Base-by-base conservation (phyloP, 1,140 invertebrate species). In the Tetramorium simillimum region DNA sequence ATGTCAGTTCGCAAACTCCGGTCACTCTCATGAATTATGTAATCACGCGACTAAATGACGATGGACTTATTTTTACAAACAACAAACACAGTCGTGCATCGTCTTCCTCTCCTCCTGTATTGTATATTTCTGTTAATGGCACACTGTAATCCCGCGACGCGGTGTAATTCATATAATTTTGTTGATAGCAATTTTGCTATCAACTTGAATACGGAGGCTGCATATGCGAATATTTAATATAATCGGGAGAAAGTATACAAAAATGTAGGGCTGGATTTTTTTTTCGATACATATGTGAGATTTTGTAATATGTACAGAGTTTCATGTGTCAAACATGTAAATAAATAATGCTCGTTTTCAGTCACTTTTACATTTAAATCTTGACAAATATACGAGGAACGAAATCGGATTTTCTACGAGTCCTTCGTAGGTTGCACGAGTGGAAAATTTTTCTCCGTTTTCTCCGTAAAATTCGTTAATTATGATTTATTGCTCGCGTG, bases 1-100 rank as follows among this genome's bases (percentile, higher is more conserved):
- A 86, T 58, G 84, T 67, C 62, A 63, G 75, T 77, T 80, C 40
- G 37, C 49, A 10, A 80, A 80, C 84, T 80, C 24, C 14, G 72
- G 62, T 65, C 75, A 78, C 37, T 65, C 58, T 82, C 78, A 78
- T 69, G 75, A 86, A 80, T 80, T 67, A 86, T 78, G 24, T 67
- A 78, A 46, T 67, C 18, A 46, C 16, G 18, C 5, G 21, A 5
- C 16, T 80, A 69, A 60, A 82, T 51, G 43, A 10, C 7, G n/a
- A 24, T 10, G 18, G n/a, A 46, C 10, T 58, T 43, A 58, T 60
- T 82, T 82, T 72, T 58, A 58, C 63, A 14, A 70, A 72, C 4
- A 60, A 43, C 62, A 56, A 69, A 18, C 69, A 28, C 2, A 53
- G 9, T 24, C 33, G 5, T 21, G 6, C 12, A 4, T 2, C n/a